Percentiles rank a stretch among this genome's conserved stretches.
These are phyloP conservation scores for Netelia fuscicornis DNA, from an alignment of 2,888 invertebrate genomes.

Conservation along the genomic window DNA sequence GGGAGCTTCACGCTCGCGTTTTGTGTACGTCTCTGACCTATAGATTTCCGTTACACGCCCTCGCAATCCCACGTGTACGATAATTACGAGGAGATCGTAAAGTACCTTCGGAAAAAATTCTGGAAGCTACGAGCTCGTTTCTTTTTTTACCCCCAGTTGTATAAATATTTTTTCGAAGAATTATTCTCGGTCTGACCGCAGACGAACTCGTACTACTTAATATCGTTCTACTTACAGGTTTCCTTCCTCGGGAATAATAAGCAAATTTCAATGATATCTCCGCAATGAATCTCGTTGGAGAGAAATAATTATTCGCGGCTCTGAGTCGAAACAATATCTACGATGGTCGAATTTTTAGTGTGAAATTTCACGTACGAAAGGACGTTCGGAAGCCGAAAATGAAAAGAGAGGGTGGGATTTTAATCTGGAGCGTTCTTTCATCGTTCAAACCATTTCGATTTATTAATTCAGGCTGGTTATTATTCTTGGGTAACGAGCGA, in stretches of 20 bases:
- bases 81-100: constrained; percentile 38
- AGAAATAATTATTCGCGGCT: no score
- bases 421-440: constrained; percentile 22
- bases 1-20: constrained; percentile 13
- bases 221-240: no score
- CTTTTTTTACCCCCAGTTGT: background rate
- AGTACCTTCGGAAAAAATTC: background rate
- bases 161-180: background rate
- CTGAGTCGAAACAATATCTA: no score
- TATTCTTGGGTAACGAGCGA: constrained; percentile 60
- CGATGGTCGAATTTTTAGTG: background rate
- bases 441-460: constrained; percentile 43
- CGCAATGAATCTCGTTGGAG: no score
- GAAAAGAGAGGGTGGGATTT: constrained; percentile 23
- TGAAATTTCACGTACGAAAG: background rate
- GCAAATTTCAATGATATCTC: no score
- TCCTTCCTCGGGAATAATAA: no score
- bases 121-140: background rate
- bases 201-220: background rate
- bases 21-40: constrained; percentile 23
- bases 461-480: constrained; percentile 54
- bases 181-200: background rate
- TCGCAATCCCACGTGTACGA: constrained; percentile 6
- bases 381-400: background rate
- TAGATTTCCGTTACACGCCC: constrained; percentile 17